A percentile compares a stretch with the other conserved stretches of the same genome.
Conservation (phyloP, 92 coral and sea anemone genomes). For the Porites rus region DNA sequence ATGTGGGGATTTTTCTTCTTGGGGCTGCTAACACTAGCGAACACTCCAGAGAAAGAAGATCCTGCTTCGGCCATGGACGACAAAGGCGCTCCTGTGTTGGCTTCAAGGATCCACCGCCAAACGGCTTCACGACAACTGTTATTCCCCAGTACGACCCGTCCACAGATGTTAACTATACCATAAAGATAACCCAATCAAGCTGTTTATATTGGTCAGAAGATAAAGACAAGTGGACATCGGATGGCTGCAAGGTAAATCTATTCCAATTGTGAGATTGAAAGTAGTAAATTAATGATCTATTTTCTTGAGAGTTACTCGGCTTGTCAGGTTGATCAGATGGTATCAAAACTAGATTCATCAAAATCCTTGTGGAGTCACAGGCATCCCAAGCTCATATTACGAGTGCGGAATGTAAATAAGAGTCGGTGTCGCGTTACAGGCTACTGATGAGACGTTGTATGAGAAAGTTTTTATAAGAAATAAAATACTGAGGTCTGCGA, state of each 20-base stretch:
- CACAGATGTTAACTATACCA: slow-evolving; percentile 61
- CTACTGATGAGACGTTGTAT: too few relatives aligned
- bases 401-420: too few relatives aligned
- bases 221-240: slow-evolving; percentile 54
- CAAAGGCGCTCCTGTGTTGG: slow-evolving; percentile 63
- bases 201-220: slow-evolving; percentile 72
- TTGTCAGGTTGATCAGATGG: too few relatives aligned
- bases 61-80: slow-evolving; percentile 65
- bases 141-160: slow-evolving; percentile 42
- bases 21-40: neutral
- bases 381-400: too few relatives aligned
- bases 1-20: slow-evolving; percentile 1
- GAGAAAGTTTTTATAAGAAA: too few relatives aligned
- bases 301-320: too few relatives aligned
- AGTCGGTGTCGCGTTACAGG: too few relatives aligned
- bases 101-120: slow-evolving; percentile 55
- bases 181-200: slow-evolving; percentile 38
- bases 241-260: slow-evolving; percentile 56
- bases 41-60: slow-evolving; percentile 39
- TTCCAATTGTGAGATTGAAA: too few relatives aligned
- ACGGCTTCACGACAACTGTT: neutral
- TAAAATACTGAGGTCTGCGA: too few relatives aligned
- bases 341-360: too few relatives aligned
- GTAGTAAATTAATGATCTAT: too few relatives aligned
- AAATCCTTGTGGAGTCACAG: too few relatives aligned